These are phyloP conservation scores for Taenioides sp. DNA, from an alignment of 2,797 vertebrate genomes.

Conservation along the genomic window DNA sequence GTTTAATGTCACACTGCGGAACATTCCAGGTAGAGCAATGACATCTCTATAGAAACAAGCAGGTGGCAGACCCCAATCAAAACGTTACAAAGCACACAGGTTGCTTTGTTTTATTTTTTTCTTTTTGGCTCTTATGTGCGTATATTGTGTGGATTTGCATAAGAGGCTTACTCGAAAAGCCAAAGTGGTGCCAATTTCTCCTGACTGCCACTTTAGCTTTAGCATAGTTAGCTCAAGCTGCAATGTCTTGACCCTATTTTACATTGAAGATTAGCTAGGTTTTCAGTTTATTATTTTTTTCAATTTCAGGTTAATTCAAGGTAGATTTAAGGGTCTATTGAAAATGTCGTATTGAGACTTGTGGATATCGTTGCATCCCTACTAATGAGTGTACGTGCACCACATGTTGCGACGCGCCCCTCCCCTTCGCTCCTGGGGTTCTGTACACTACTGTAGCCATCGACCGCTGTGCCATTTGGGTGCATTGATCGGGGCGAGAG, in stretches of 20 bases:
- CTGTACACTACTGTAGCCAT: constrained; percentile 63
- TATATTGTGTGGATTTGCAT: constrained; percentile 13
- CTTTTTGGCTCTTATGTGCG: neutral
- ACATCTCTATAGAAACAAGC: no score
- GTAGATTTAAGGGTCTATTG: neutral
- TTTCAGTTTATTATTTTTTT: constrained; percentile 22
- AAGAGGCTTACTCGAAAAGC: constrained; percentile 43
- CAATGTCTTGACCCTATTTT: constrained; percentile 9
- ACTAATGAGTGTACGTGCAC: neutral
- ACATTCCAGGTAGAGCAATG: no score
- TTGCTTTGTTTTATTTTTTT: no score
- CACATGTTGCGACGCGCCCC: neutral
- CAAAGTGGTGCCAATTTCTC: constrained; percentile 32
- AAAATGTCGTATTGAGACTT: no score
- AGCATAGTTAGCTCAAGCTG: constrained; percentile 55
- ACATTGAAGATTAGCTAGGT: constrained; percentile 11
- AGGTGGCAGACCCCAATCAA: no score
- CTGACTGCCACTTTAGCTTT: constrained; percentile 51
- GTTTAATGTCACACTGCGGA: no score
- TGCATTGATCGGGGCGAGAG: constrained; percentile 71
- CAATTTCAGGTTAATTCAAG: constrained; percentile 40
- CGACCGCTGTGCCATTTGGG: constrained; percentile 63
- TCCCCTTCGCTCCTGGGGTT: constrained; percentile 39
- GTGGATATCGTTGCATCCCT: no score
- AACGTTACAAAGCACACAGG: no score